Evolutionary conservation across 2,797 vertebrate species (phyloP).

Genomic region (Tauraco hartlaubi): DNA sequence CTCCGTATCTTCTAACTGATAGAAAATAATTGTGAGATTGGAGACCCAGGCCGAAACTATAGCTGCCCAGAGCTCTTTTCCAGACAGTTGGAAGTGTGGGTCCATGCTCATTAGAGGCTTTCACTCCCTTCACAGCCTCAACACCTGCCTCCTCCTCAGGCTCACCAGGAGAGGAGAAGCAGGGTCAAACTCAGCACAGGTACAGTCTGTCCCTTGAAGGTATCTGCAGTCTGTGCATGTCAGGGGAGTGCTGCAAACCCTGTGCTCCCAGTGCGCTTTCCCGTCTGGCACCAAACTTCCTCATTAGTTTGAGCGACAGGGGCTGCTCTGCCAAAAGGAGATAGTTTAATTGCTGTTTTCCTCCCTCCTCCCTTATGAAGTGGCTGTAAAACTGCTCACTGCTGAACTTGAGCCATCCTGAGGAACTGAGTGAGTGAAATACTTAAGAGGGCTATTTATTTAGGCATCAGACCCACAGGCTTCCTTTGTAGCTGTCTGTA

Average conservation of each 20-base stretch:
- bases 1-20: not conserved
- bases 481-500: not conserved
- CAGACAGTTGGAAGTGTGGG: not conserved
- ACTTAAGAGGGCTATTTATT: conserved; percentile 47
- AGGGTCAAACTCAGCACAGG: not conserved
- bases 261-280: not conserved
- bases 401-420: conserved; percentile 34
- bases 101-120: not conserved
- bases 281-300: not conserved
- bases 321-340: not conserved
- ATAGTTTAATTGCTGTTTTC: conserved; percentile 56
- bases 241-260: not conserved
- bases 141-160: not conserved
- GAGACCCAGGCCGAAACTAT: not conserved
- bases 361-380: conserved; percentile 30
- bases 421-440: conserved; percentile 13
- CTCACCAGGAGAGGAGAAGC: not conserved
- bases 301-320: not conserved
- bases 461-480: conserved; percentile 4
- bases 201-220: not conserved
- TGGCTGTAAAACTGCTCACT: conserved; percentile 44
- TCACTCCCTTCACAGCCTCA: not conserved
- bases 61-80: not conserved
- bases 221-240: not conserved
- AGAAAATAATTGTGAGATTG: not conserved